These are phyloP conservation scores for Tringa solitaria DNA, from an alignment of 2,113 vertebrate species.

Conservation along the genomic window DNA sequence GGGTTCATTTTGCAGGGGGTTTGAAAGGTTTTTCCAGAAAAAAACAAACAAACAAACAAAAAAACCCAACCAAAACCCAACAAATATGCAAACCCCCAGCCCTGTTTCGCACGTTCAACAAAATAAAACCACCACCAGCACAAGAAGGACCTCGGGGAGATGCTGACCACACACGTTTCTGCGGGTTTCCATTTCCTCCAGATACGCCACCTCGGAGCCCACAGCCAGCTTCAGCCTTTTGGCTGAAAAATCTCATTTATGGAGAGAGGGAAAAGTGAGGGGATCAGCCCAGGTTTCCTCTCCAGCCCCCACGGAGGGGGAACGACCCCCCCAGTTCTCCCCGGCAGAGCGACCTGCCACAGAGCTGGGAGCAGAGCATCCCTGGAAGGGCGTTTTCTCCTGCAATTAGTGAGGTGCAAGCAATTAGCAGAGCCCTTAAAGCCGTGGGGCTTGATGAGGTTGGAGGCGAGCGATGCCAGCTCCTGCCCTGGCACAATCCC, in stretches of 20 bases:
- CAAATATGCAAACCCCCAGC: accelerated
- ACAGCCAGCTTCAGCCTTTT: not conserved
- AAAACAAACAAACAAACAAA: not conserved
- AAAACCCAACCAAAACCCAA: not conserved
- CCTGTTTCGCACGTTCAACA: not conserved
- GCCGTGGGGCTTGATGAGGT: not conserved
- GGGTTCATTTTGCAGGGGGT: not conserved
- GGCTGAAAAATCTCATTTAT: too few relatives aligned
- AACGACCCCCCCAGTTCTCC: not conserved
- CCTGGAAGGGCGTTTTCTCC: not conserved
- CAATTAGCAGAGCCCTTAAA: not conserved
- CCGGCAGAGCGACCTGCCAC: accelerated
- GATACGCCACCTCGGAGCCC: not conserved
- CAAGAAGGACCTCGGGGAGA: not conserved
- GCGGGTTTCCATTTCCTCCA: not conserved
- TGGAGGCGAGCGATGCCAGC: not conserved
- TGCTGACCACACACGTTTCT: not conserved
- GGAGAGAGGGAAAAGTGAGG: too few relatives aligned
- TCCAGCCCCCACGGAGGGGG: not conserved
- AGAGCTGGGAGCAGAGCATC: not conserved
- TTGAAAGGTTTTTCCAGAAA: not conserved
- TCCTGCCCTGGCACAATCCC: not conserved
- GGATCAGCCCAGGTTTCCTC: accelerated
- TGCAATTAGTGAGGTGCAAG: not conserved
- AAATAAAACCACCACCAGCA: too few relatives aligned